These are phyloP conservation scores for Manis javanica DNA, from an alignment of 2,797 vertebrate species.

Conservation along the genomic window DNA sequence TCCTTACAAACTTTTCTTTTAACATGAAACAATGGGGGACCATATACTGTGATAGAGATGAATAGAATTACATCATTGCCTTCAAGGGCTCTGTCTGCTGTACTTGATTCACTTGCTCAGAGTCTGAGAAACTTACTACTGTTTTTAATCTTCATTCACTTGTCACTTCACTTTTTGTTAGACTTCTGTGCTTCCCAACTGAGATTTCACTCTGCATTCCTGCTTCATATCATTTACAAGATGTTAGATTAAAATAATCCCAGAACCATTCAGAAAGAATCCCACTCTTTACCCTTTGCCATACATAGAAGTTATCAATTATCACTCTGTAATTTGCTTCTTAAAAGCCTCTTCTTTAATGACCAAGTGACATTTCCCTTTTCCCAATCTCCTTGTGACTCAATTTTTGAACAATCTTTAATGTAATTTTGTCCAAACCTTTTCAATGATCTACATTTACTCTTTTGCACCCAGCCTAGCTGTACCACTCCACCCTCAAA, in stretches of 20 bases:
- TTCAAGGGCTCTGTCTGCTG: background rate
- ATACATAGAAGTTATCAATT: background rate
- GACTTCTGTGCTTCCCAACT: background rate
- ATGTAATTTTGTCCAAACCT: background rate
- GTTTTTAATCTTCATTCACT: background rate
- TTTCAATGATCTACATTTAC: background rate
- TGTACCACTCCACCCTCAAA: background rate
- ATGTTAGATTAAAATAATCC: background rate
- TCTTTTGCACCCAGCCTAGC: background rate
- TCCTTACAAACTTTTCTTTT: background rate
- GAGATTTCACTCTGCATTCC: background rate
- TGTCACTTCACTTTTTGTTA: background rate
- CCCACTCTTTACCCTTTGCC: background rate
- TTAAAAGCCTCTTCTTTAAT: conserved; percentile 30
- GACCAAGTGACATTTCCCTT: background rate
- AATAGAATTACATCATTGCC: background rate
- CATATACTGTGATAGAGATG: background rate
- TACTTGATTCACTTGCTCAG: background rate
- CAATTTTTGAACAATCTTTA: background rate
- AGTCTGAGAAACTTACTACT: background rate
- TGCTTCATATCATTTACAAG: background rate
- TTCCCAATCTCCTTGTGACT: background rate
- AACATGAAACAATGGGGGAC: background rate
- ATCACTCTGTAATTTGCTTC: background rate
- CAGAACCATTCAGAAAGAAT: background rate